Percentiles rank a stretch among this genome's conserved stretches.
Evolutionary conservation across 2,113 vertebrate species (phyloP).

Genomic region (Leiothrix lutea): DNA sequence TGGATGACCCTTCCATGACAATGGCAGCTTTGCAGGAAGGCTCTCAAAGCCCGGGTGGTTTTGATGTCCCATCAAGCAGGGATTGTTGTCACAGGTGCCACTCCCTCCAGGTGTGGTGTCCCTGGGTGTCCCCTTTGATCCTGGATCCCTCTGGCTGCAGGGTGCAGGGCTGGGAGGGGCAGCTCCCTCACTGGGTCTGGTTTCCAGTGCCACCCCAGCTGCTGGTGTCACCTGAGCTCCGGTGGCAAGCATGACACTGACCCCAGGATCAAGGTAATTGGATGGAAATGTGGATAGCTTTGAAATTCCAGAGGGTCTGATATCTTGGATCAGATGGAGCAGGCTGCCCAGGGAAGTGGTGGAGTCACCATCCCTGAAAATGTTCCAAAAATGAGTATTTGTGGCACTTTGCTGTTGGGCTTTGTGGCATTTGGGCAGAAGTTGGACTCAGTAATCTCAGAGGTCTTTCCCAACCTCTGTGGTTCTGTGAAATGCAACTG

Average conservation of each 20-base stretch:
- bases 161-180: not conserved
- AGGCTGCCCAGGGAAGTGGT: not conserved
- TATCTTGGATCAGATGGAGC: not conserved
- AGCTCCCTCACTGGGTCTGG: fast-evolving
- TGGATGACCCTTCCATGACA: fast-evolving
- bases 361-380: not conserved
- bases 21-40: not conserved
- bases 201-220: not conserved
- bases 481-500: not conserved
- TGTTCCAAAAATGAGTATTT: not conserved
- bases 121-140: not conserved
- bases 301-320: not conserved
- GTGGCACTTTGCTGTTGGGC: not conserved
- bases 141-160: not conserved
- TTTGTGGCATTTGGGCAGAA: not conserved
- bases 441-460: not conserved
- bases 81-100: not conserved
- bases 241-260: not conserved
- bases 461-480: not conserved
- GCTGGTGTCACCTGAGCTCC: not conserved
- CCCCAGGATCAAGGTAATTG: not conserved
- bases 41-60: not conserved
- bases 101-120: fast-evolving
- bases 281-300: not conserved
- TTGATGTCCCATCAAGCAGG: not conserved